Evolutionary conservation across 2,797 vertebrate genomes (phyloP), one percentile per base, ranked within the genome.

Genomic region (Hydrocynus forskahlii): DNA sequence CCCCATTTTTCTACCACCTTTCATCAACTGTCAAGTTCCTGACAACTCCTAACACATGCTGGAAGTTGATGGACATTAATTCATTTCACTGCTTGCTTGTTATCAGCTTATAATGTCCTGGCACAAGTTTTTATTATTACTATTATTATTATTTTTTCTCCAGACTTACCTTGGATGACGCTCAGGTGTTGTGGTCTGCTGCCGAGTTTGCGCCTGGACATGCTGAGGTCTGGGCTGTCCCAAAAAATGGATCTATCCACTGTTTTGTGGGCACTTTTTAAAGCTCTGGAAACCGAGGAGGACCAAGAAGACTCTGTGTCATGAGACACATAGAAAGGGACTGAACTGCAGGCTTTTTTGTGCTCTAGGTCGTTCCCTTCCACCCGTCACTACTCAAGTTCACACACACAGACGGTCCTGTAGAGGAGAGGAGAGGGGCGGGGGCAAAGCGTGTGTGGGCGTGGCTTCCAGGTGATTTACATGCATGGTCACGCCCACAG

Each of bases 191-290:
- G 94, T 81, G 95, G 95, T 93, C 92, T 90, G 88, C 95, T 95
- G 75, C 95, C 95, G 90, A 95, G 91, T 94, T 95, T 95, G 85
- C 95, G 94, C 87, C 94, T 95, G 91, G 95, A 95, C 95, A 95
- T 90, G 81, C 83, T 88, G 86, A 57, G 62, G 19, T 35, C 23
- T 52, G n/a, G 12, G 21, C 29, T 8, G 43, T 17, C n/a, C 14
- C 29, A 29, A 29, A 29, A 35, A 19, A 7, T 7, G 8, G 5
- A 5, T 38, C 7, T 35, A 35, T 38, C 62, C 62, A 14, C 59
- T 25, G 21, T 12, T 62, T 25, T 57, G 1, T 3, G 7, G n/a
- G 23, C 29, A 29, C 43, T 45, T 45, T 45, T 45, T 45, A 45
- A 45, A 45, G 62, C 63, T 40, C 35, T 40, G 63, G 17, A 0